Conservation (phyloP, 1,140 invertebrate genomes). For the Eubasilissa regina region DNA sequence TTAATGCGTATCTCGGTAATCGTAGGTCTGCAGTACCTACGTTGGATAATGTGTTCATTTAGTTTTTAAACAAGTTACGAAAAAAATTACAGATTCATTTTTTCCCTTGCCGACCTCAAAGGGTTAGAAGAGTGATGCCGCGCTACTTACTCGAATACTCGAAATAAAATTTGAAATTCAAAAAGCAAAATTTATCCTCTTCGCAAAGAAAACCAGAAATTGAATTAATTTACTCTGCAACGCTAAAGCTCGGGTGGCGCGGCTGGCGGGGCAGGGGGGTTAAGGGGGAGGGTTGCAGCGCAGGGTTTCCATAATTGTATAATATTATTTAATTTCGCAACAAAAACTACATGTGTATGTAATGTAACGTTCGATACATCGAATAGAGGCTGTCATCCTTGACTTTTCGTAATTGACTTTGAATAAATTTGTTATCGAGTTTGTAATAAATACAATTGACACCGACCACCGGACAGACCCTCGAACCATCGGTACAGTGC, state of each 20-base stretch:
- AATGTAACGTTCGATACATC: too few relatives aligned
- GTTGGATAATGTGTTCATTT: too few relatives aligned
- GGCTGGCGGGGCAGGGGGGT: neutral
- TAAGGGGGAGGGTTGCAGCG: neutral
- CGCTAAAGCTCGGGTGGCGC: slow-evolving; percentile 34
- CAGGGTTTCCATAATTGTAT: too few relatives aligned
- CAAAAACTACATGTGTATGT: too few relatives aligned
- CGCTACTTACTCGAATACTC: slow-evolving; percentile 58
- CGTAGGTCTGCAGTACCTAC: neutral
- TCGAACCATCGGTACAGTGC: too few relatives aligned
- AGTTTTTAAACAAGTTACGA: too few relatives aligned
- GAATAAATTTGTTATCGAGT: too few relatives aligned
- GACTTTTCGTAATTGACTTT: too few relatives aligned
- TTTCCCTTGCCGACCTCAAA: slow-evolving; percentile 15
- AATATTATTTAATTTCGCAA: too few relatives aligned
- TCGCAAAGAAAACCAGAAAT: slow-evolving; percentile 60
- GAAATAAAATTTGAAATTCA: slow-evolving; percentile 60
- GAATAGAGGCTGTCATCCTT: too few relatives aligned
- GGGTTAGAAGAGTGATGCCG: slow-evolving; percentile 37
- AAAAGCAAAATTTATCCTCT: slow-evolving; percentile 60
- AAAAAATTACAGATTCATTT: neutral
- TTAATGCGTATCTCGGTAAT: neutral
- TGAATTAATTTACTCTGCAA: slow-evolving; percentile 58
- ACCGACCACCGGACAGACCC: too few relatives aligned
- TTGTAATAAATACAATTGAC: too few relatives aligned